Base-by-base conservation (phyloP, 2,888 invertebrate species). In the Eupsilia transversa region DNA sequence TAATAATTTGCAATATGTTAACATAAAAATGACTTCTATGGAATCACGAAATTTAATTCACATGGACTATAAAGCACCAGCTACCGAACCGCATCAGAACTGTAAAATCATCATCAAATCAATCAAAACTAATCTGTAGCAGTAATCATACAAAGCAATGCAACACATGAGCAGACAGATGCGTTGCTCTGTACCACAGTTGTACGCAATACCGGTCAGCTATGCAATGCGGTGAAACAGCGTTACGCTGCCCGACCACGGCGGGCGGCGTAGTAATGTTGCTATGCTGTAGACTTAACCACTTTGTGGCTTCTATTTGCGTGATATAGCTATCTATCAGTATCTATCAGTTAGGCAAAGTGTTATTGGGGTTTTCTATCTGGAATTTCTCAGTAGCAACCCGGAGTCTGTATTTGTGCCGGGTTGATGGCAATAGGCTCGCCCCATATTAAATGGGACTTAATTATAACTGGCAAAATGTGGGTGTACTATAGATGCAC, bases 211-310 rank as follows among this genome's bases (percentile, higher is more conserved):
- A 76, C 75, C 82, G 67, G 67, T 66, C 30, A 35, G 63, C 70
- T 54, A 61, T 73, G 82, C 86, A 79, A 80, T 79, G 61, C 72
- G 77, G 80, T 79, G 79, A 86, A 86, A 82, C 80, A 77, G 33
- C 70, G 85, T 82, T 49, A 82, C 71, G 86, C 74, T 65, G 20
- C 9, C 3, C 57, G 56, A 72, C 38, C 80, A 74, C 64, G 17
- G 14, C 5, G 23, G 23, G 27, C 14, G 1, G 56, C 52, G n/a
- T 12, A 20, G 17, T 43, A 35, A 61, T 65, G 49, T 64, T 54
- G 38, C 27, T 61, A 69, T 27, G 41, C 49, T 79, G 49, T 27
- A 61, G 59, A 75, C 74, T 67, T 72, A 43, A 41, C 10, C 60
- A 35, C 23, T 65, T 49, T 56, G n/a, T 77, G 14, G 6, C 2